Evolutionary conservation across 2,113 vertebrate species (phyloP).

Genomic region (Mesocricetus auratus): DNA sequence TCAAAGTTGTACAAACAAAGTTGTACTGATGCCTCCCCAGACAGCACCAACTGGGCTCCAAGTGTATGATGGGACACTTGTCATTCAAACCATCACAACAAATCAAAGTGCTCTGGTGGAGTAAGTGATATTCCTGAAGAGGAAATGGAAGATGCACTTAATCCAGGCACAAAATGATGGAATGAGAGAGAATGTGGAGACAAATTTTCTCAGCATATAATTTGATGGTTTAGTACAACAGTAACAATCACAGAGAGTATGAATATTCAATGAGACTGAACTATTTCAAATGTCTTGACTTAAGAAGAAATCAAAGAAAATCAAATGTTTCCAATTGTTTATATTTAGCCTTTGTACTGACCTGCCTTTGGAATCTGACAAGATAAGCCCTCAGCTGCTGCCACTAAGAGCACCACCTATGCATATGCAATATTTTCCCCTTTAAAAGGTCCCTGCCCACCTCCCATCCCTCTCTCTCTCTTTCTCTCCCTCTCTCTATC

Average conservation of each 20-base stretch:
- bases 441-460: too few species aligned
- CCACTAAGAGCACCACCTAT: too few species aligned
- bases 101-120: not conserved
- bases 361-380: too few species aligned
- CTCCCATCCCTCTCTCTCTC: too few species aligned
- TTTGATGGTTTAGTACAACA: not conserved
- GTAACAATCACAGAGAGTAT: not conserved
- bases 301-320: not conserved
- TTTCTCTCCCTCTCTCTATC: too few species aligned
- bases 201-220: not conserved
- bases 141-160: not conserved
- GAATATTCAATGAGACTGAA: not conserved
- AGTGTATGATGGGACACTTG: not conserved
- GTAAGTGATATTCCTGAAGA: not conserved
- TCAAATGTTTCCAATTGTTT: not conserved
- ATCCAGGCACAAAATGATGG: not conserved
- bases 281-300: not conserved
- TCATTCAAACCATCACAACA: not conserved
- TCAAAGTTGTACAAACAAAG: not conserved
- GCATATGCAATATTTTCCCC: too few species aligned
- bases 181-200: not conserved
- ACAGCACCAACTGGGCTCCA: not conserved
- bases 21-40: too few species aligned
- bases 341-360: too few species aligned
- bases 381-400: too few species aligned